phyloP scores from a whole-genome alignment of 2,888 invertebrate genomes.

The Tromatobia lineatoria region DNA sequence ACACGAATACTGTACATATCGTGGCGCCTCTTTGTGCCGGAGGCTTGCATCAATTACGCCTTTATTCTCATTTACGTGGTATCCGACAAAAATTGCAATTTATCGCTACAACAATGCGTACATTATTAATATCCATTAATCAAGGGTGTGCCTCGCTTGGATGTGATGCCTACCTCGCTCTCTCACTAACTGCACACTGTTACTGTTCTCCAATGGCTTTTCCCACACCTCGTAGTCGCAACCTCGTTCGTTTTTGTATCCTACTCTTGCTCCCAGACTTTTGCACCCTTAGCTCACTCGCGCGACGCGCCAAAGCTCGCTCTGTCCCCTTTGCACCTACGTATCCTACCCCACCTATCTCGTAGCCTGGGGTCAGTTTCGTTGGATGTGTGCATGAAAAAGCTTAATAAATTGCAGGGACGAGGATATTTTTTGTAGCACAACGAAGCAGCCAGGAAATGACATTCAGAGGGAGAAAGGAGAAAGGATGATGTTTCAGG shows the following conservation, averaged over 20 bases:
- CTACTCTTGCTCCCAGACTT: not conserved
- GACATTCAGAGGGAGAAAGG: slow-evolving; percentile 6
- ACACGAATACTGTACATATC: slow-evolving; percentile 25
- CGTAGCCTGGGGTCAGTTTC: slow-evolving; percentile 14
- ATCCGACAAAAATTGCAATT: slow-evolving; percentile 75
- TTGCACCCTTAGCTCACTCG: slow-evolving; percentile 9
- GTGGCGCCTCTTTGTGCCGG: slow-evolving; percentile 38
- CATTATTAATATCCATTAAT: slow-evolving; percentile 82
- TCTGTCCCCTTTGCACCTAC: not conserved
- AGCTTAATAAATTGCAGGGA: slow-evolving; percentile 58
- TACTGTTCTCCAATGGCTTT: slow-evolving; percentile 15
- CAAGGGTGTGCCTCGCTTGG: slow-evolving; percentile 67
- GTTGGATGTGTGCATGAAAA: slow-evolving; percentile 36
- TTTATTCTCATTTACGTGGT: slow-evolving; percentile 71
- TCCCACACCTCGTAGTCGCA: not conserved
- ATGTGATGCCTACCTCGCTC: slow-evolving; percentile 27
- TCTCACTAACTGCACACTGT: not conserved
- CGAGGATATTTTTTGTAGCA: slow-evolving; percentile 36
- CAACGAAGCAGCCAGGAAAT: not conserved
- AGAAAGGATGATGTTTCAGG: not conserved
- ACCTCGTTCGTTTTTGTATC: not conserved
- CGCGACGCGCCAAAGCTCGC: slow-evolving; percentile 30
- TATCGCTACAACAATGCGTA: slow-evolving; percentile 74
- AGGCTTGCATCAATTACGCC: slow-evolving; percentile 72
- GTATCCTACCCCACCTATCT: not conserved